These are phyloP conservation scores for Sprattus sprattus DNA, from an alignment of 2,113 vertebrate species.

Conservation along the genomic window DNA sequence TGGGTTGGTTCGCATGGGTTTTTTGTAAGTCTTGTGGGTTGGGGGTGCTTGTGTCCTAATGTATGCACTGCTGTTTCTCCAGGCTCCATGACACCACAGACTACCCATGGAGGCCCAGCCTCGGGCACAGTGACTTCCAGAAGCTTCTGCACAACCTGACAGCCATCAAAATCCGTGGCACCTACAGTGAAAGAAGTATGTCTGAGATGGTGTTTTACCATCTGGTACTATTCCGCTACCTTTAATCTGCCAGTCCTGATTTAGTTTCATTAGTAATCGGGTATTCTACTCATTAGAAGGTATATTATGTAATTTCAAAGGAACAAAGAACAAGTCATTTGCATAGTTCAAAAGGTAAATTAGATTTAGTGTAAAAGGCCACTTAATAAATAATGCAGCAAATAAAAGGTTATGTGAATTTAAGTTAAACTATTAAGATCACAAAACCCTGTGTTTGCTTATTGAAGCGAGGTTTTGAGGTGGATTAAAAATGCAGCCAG, in stretches of 20 bases:
- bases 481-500: neutral
- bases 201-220: neutral
- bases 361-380: neutral
- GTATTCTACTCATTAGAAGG: no score
- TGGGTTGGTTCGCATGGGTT: no score
- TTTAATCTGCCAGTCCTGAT: neutral
- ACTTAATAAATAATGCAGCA: no score
- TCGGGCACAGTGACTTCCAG: constrained; percentile 88
- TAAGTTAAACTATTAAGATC: no score
- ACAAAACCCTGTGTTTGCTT: neutral
- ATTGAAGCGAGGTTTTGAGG: neutral
- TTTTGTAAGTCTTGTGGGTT: no score
- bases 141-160: constrained; percentile 94
- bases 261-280: no score
- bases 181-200: constrained; percentile 91
- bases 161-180: constrained; percentile 90
- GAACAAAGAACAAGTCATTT: neutral
- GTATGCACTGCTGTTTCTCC: neutral
- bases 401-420: neutral
- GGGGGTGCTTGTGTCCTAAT: neutral
- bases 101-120: constrained; percentile 88
- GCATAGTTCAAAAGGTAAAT: neutral
- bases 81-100: constrained; percentile 91
- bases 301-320: no score
- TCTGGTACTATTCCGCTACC: neutral